A percentile compares a stretch with the other conserved stretches of the same genome.
These are phyloP conservation scores for Chrysocyon brachyurus DNA, from an alignment of 2,797 vertebrate species.

Conservation along the genomic window DNA sequence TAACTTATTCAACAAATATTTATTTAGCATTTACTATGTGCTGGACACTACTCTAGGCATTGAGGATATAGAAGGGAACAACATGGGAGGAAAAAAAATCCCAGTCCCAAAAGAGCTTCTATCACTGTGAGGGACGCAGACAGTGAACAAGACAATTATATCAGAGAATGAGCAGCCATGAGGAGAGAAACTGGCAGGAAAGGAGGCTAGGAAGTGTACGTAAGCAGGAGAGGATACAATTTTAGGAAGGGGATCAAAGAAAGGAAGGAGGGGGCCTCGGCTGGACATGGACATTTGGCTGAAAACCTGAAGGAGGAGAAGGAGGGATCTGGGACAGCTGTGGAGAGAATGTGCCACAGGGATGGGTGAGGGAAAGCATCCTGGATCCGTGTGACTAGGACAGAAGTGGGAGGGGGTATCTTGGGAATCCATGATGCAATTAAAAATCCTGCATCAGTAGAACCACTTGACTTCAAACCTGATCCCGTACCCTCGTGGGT, in stretches of 20 bases:
- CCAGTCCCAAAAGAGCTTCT: background rate
- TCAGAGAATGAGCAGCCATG: background rate
- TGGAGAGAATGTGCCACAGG: background rate
- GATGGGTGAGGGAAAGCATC: rapidly evolving
- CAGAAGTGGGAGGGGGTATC: background rate
- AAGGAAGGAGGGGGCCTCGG: background rate
- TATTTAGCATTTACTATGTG: constrained; percentile 24
- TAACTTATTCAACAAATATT: background rate
- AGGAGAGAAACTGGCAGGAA: background rate
- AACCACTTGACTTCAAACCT: background rate
- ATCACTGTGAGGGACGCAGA: background rate
- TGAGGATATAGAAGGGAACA: background rate
- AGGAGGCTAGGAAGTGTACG: background rate
- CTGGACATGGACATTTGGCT: background rate
- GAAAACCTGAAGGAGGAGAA: background rate
- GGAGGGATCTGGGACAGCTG: rapidly evolving
- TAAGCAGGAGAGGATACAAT: background rate
- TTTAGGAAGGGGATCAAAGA: background rate
- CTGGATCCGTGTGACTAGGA: no score
- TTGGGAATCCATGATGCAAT: background rate
- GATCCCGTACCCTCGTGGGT: background rate
- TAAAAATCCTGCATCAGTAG: background rate
- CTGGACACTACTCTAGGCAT: background rate
- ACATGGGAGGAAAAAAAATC: background rate
- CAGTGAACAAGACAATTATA: background rate